Conservation (phyloP, 2,888 invertebrate species). For the Drosophila testacea region DNA sequence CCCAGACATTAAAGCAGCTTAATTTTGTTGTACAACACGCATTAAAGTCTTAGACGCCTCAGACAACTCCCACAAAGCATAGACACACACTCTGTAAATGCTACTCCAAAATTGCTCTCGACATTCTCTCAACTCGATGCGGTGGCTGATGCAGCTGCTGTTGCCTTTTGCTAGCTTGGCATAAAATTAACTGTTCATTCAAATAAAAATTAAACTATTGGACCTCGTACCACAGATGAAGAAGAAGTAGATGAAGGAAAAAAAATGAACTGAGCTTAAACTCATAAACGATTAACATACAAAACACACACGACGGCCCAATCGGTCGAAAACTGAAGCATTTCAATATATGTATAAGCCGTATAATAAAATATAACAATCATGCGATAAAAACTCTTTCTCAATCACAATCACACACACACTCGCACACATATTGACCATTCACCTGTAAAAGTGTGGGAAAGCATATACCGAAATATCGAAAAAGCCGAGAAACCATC, state of each 20-base stretch:
- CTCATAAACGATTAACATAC: constrained; percentile 82
- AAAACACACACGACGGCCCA: constrained; percentile 76
- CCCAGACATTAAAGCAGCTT: constrained; percentile 57
- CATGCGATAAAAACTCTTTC: constrained; percentile 81
- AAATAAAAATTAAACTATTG: constrained; percentile 81
- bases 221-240: constrained; percentile 26
- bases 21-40: constrained; percentile 63
- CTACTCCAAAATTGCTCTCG: constrained; percentile 58
- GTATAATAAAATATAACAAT: constrained; percentile 81
- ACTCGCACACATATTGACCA: constrained; percentile 39
- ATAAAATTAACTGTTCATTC: constrained; percentile 82
- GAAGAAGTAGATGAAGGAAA: constrained; percentile 2
- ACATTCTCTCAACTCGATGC: constrained; percentile 29
- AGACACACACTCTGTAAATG: constrained; percentile 32
- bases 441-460: constrained; percentile 83
- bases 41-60: constrained; percentile 61
- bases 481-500: constrained; percentile 55
- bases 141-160: constrained; percentile 22
- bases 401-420: constrained; percentile 53
- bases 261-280: constrained; percentile 70
- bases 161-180: constrained; percentile 73
- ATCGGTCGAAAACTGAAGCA: constrained; percentile 68
- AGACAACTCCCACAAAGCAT: constrained; percentile 67
- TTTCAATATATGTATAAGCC: constrained; percentile 77
- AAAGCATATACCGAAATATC: constrained; percentile 65